phyloP scores from a whole-genome alignment of 2,888 invertebrate species.

The Beris morrisii region DNA sequence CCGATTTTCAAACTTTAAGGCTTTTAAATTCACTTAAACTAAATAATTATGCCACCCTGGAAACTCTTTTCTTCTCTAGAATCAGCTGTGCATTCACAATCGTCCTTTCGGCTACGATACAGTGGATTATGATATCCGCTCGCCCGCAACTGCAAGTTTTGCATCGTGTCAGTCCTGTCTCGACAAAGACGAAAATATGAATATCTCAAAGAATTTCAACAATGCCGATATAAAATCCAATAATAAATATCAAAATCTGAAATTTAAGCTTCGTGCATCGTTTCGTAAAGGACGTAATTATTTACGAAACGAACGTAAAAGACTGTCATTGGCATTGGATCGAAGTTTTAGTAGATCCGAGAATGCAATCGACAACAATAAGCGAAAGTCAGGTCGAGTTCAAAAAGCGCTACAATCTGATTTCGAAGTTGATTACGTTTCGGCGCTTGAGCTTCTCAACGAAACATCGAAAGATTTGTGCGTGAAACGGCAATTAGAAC shows the following conservation, averaged over 20 bases:
- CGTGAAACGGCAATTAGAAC: conserved; percentile 53
- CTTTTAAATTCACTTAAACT: too few relatives aligned
- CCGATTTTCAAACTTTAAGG: too few relatives aligned
- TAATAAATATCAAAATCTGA: conserved; percentile 48
- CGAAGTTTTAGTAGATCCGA: conserved; percentile 15
- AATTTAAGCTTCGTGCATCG: conserved; percentile 50
- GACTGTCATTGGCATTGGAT: conserved; percentile 44
- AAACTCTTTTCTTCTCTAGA: too few relatives aligned
- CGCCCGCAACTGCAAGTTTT: conserved; percentile 17
- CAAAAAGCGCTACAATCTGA: conserved; percentile 42
- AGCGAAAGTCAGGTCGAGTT: not conserved
- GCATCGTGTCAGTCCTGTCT: conserved; percentile 12
- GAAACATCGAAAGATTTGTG: conserved; percentile 42
- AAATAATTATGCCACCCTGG: too few relatives aligned
- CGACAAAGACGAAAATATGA: conserved; percentile 27
- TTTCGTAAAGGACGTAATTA: conserved; percentile 50
- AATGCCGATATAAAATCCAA: conserved; percentile 34
- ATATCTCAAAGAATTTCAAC: conserved; percentile 23
- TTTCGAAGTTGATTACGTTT: conserved; percentile 46
- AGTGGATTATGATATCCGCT: conserved; percentile 17
- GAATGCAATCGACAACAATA: conserved; percentile 13
- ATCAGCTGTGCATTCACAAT: conserved; percentile 9
- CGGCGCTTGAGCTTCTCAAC: conserved; percentile 38
- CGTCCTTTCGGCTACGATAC: conserved; percentile 17
- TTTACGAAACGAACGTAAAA: conserved; percentile 46